Evolutionary conservation across 2,113 vertebrate species (phyloP), one percentile per base, ranked within the genome.

Genomic region (Alligator sinensis): DNA sequence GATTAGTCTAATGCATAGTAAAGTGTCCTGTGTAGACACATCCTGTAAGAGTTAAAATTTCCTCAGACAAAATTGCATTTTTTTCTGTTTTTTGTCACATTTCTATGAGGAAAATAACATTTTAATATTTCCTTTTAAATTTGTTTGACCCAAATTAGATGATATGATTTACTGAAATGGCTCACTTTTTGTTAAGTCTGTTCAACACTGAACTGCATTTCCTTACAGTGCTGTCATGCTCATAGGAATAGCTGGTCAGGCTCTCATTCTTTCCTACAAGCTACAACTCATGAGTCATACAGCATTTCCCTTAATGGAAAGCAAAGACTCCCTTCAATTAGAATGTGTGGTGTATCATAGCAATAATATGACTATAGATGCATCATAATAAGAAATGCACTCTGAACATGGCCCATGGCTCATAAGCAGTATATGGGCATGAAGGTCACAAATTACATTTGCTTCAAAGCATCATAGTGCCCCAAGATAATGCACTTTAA

Each of bases 391-490:
- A 70, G n/a, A 70, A 18, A 70, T 70, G 17, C 30, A 70, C 16
- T 34, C 30, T 28, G 19, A 11, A 5, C 38, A 34, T 18, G 38
- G 18, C 47, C 47, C 47, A 47, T 47, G 47, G 47, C 47, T 47
- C 47, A 47, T 47, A 47, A 47, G 47, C 47, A 72, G 17, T 22
- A 11, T 22, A 11, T 3, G 6, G 30, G 66, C 30, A 70, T 70
- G 18, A 12, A 11, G 30, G n/a, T 70, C 66, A 17, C 66, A 70
- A 70, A 12, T 30, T 21, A 70, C 66, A 70, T 11, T 70, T 70
- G n/a, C 18, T 30, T 9, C 12, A 18, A 70, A 21, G n/a, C 1
- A 61, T 11, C 0, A 0, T 12, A 80, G 5, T 11, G 60, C 28
- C 60, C 38, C 28, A 57, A 78, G 14, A 84, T 80, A 80, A 61